These are phyloP conservation scores for Morbakka virulenta DNA, from an alignment of 30 jellyfish, hydroid and myxozoan species.

Conservation along the genomic window DNA sequence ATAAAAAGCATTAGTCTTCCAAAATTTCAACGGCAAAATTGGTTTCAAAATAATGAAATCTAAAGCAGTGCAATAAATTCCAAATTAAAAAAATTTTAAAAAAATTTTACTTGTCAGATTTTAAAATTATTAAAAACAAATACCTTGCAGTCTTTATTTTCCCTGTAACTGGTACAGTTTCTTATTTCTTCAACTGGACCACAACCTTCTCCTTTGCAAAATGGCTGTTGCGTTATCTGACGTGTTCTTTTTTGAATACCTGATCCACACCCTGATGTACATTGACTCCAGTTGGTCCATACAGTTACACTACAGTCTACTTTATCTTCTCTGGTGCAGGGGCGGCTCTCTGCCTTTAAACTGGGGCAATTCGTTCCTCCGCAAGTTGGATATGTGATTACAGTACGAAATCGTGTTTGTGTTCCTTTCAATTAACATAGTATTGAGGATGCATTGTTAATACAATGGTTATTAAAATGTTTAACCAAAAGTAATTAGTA, in stretches of 20 bases:
- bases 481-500: too few relatives aligned
- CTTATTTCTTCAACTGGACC: constrained; percentile 32
- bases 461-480: too few relatives aligned
- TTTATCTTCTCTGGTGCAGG: constrained; percentile 53
- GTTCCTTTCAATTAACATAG: constrained; percentile 30
- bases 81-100: too few relatives aligned
- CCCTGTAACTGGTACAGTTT: constrained; percentile 76
- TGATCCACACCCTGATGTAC: constrained; percentile 81
- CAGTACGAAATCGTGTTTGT: constrained; percentile 56
- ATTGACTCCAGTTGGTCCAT: constrained; percentile 83
- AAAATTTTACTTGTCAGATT: too few relatives aligned
- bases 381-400: constrained; percentile 58
- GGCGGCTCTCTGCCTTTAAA: constrained; percentile 35
- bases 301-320: constrained; percentile 69
- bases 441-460: too few relatives aligned
- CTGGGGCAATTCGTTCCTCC: constrained; percentile 66
- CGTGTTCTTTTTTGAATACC: constrained; percentile 70
- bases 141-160: constrained; percentile 73
- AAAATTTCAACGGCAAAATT: too few relatives aligned
- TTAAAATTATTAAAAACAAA: too few relatives aligned
- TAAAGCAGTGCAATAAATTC: too few relatives aligned
- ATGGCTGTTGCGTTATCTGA: constrained; percentile 40
- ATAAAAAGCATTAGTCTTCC: too few relatives aligned
- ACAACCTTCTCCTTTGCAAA: constrained; percentile 66
- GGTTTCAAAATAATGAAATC: too few relatives aligned